phyloP scores from a whole-genome alignment of 2,797 vertebrate species.

The Adrianichthys oophorus region DNA sequence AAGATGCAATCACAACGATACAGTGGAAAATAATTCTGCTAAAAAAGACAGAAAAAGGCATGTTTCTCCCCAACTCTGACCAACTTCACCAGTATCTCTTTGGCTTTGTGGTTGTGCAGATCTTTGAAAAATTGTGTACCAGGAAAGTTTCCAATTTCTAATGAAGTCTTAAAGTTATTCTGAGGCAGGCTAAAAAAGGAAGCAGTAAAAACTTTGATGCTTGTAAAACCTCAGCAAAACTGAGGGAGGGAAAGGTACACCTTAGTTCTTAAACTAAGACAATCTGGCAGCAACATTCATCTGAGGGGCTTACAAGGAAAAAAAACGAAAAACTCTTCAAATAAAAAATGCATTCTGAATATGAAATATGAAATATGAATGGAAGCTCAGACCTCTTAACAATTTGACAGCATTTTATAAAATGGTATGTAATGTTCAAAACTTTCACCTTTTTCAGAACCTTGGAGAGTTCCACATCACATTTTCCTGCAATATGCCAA shows the following conservation, averaged over 20 bases:
- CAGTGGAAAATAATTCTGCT: no score
- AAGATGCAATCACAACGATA: no score
- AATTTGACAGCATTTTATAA: not conserved
- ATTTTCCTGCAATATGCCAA: not conserved
- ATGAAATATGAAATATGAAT: not conserved
- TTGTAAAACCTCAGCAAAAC: constrained; percentile 56
- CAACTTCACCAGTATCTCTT: not conserved
- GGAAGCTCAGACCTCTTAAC: not conserved
- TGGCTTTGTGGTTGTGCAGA: constrained; percentile 21
- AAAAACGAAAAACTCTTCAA: not conserved
- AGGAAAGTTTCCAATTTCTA: constrained; percentile 12
- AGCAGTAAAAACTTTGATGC: constrained; percentile 40
- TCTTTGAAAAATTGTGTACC: constrained; percentile 37
- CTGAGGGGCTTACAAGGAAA: constrained; percentile 2
- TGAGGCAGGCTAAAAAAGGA: constrained; percentile 43
- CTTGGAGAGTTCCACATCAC: constrained; percentile 9
- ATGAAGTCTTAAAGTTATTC: constrained; percentile 38
- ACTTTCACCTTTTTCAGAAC: constrained; percentile 10
- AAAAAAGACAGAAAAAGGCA: not conserved
- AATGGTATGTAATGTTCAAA: not conserved
- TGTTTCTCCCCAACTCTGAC: not conserved
- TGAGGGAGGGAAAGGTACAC: constrained; percentile 22
- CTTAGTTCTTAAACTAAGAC: constrained; percentile 11
- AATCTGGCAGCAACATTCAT: not conserved
- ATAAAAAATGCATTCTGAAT: not conserved